Percentiles rank a stretch among this genome's conserved stretches.
Conservation (phyloP, 1,140 invertebrate species). For the Frieseomelitta varia region DNA sequence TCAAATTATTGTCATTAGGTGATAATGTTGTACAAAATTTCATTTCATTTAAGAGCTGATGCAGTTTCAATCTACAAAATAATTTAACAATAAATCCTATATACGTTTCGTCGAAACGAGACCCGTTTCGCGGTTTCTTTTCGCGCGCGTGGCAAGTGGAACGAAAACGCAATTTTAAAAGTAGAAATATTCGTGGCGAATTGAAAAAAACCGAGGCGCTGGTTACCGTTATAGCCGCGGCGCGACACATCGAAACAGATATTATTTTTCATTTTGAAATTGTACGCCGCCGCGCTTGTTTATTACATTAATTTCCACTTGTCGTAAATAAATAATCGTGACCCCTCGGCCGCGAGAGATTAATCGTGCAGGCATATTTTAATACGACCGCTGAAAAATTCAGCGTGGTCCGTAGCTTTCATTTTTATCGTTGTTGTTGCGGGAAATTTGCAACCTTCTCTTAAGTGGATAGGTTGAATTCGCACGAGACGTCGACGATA, state of each 20-base stretch:
- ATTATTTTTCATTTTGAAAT: slow-evolving; percentile 18
- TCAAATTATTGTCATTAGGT: no score
- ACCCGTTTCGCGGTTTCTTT: no score
- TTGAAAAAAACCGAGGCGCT: slow-evolving; percentile 24
- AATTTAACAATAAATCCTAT: no score
- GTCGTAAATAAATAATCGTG: not conserved
- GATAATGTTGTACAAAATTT: no score
- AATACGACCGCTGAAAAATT: not conserved
- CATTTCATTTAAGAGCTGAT: no score
- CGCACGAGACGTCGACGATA: not conserved
- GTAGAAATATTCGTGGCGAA: not conserved
- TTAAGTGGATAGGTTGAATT: not conserved
- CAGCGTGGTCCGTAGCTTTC: not conserved
- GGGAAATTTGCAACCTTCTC: not conserved
- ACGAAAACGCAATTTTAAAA: not conserved
- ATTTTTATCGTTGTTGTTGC: not conserved
- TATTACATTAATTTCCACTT: slow-evolving; percentile 21
- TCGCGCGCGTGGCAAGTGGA: not conserved
- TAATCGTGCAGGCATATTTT: not conserved
- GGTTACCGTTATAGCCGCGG: slow-evolving; percentile 2
- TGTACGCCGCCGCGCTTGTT: not conserved
- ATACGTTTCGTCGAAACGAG: no score
- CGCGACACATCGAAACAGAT: not conserved
- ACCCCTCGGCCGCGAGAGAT: not conserved
- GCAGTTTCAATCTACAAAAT: no score